phyloP scores from a whole-genome alignment of 35 echinoderm and acorn worm species.

The Chiridota heheva region DNA sequence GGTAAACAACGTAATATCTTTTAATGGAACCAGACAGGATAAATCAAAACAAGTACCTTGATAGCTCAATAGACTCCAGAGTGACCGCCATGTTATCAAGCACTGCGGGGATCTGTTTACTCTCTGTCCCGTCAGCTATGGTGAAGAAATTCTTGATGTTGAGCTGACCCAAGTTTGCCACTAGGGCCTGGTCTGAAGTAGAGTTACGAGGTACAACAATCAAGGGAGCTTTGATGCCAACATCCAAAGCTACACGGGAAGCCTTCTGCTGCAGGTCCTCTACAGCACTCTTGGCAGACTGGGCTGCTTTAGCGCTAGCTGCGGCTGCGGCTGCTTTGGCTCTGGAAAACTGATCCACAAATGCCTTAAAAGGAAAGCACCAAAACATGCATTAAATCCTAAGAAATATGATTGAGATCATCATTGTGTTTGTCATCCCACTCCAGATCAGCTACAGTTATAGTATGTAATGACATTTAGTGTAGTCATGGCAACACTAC shows the following conservation, averaged over 20 bases:
- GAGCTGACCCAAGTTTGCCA: constrained; percentile 84
- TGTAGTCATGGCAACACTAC: too few species aligned
- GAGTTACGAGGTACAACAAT: constrained; percentile 85
- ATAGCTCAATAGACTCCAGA: constrained; percentile 75
- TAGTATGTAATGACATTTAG: too few species aligned
- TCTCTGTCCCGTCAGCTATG: constrained; percentile 63
- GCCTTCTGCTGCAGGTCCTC: constrained; percentile 69
- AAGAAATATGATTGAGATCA: background rate
- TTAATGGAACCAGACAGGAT: too few species aligned
- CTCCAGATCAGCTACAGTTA: background rate
- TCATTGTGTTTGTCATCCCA: background rate
- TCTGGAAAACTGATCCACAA: constrained; percentile 61
- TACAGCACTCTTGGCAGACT: constrained; percentile 56
- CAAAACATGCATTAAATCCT: background rate
- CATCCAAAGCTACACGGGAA: constrained; percentile 73
- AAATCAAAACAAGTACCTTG: too few species aligned
- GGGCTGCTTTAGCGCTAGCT: constrained; percentile 68
- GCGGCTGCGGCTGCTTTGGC: constrained; percentile 74
- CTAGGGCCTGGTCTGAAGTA: constrained; percentile 60
- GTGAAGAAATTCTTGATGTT: constrained; percentile 88
- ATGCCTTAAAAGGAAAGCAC: constrained; percentile 28
- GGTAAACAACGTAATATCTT: too few species aligned
- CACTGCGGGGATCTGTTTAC: constrained; percentile 56
- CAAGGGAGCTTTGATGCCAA: constrained; percentile 86
- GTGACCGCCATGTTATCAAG: constrained; percentile 79